Evolutionary conservation across 2,888 invertebrate species (phyloP), one percentile per base, ranked within the genome.

Genomic region (Idaea aversata): DNA sequence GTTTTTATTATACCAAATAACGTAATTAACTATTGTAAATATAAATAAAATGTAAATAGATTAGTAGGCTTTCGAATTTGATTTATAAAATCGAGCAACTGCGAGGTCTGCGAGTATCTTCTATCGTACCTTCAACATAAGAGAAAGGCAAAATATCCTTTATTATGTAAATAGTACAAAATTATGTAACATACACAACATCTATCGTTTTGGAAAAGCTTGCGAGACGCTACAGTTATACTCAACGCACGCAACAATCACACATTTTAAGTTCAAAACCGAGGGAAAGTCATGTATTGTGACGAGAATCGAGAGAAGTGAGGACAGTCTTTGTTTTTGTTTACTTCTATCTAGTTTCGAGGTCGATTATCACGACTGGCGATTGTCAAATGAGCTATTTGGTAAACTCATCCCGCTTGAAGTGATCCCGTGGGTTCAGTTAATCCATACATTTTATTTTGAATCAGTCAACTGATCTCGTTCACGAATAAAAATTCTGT

Each of bases 51-150:
- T n/a, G n/a, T n/a, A n/a, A n/a, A n/a, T n/a, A n/a, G n/a, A n/a
- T n/a, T n/a, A n/a, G n/a, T n/a, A n/a, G 25, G 25, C n/a, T 5
- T 58, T 70, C 73, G 67, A 67, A 70, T 69, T 71, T 66, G 57
- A 66, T 67, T 70, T 25, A 25, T 25, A 25, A 25, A 25, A 25
- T 25, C 25, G 25, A 25, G 25, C 25, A 2, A 25, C 25, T 25
- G 25, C 25, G 25, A 25, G 25, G 1, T 2, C 25, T 25, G 25
- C 25, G 25, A 25, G 25, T 25, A 25, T 25, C 25, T 25, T 25
- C 25, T 73, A 76, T 47, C 10, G 47, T 47, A 7, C 47, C 10
- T 47, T 47, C 10, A 47, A 47, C 13, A 4, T 2, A 47, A 47
- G 10, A 25, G 25, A 25, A 25, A 25, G 25, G 25, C 3, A 25